Base-by-base conservation (phyloP, 30 jellyfish, hydroid and myxozoan species). In the Turritopsis dohrnii region DNA sequence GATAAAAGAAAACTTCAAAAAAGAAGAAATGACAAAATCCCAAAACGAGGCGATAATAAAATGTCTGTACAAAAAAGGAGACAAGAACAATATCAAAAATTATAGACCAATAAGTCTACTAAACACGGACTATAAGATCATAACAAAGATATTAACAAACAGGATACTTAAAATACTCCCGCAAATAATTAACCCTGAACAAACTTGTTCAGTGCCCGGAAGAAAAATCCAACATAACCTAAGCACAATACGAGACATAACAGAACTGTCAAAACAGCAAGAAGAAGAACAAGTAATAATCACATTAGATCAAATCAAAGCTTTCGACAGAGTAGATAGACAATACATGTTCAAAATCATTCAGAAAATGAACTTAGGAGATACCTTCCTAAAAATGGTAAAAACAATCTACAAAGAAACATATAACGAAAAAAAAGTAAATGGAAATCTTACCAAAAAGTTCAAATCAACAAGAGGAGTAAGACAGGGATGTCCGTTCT, bases 401-500 rank as follows among this genome's bases (percentile, higher is more conserved):
- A 54, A 54, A 54, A 54, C 72, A 54, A 54, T n/a, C 72, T 16
- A 54, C 72, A n/a, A 18, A 16, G 18, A 16, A 18, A 54, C 72
- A 16, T 16, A 18, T 54, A n/a, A 18, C n/a, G 18, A n/a, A 18
- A 54, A 16, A 18, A 54, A 54, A 54, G 72, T n/a, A 18, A 54
- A 54, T n/a, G 72, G 72, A 18, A 54, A 54, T 16, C 72, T 54
- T 18, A 16, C 72, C n/a, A 18, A n/a, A 54, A 54, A 54, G 19
- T 54, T 54, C n/a, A 54, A 54, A 54, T 16, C 72, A 18, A 54
- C 72, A 16, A 54, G 72, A 54, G 72, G 72, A 18, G 72, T 54
- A 16, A 54, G 72, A 54, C 72, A 54, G n/a, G 72, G 72, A 54
- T 54, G 72, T n/a, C 72, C 72, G 72, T n/a, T 54, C 72, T 54